Conservation (phyloP, 2,797 vertebrate genomes). For the Mus minutoides region DNA sequence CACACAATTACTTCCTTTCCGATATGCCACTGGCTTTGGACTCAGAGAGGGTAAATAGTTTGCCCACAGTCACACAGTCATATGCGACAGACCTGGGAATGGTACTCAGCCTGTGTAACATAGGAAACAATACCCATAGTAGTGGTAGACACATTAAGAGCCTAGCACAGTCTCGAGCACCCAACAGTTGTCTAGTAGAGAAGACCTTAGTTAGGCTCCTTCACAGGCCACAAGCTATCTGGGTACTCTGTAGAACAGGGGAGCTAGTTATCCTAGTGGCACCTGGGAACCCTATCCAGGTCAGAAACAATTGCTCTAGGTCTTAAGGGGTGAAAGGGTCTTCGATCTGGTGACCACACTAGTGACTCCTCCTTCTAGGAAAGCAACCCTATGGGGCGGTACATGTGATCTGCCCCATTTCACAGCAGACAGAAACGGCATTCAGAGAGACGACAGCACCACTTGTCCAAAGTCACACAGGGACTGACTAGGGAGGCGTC, state of each 20-base stretch:
- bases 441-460: not conserved
- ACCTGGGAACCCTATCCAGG: not conserved
- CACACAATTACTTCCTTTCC: not conserved
- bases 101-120: not conserved
- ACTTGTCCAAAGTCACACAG: not conserved
- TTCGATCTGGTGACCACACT: not conserved
- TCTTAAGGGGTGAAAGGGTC: not conserved
- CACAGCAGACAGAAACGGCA: not conserved
- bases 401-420: too few species aligned
- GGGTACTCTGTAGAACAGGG: not conserved
- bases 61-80: not conserved
- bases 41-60: not conserved
- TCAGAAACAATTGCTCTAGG: not conserved
- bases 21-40: not conserved
- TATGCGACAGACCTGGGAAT: not conserved
- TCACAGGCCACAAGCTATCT: not conserved
- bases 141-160: not conserved
- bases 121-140: not conserved
- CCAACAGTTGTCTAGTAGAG: not conserved
- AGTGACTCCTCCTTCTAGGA: not conserved
- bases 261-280: not conserved
- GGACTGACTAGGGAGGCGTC: not conserved
- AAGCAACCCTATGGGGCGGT: not conserved
- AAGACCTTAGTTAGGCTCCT: not conserved
- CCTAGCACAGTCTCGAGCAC: not conserved